Conservation (phyloP, 1,140 invertebrate genomes). For the Lasaia peninsularis region DNA sequence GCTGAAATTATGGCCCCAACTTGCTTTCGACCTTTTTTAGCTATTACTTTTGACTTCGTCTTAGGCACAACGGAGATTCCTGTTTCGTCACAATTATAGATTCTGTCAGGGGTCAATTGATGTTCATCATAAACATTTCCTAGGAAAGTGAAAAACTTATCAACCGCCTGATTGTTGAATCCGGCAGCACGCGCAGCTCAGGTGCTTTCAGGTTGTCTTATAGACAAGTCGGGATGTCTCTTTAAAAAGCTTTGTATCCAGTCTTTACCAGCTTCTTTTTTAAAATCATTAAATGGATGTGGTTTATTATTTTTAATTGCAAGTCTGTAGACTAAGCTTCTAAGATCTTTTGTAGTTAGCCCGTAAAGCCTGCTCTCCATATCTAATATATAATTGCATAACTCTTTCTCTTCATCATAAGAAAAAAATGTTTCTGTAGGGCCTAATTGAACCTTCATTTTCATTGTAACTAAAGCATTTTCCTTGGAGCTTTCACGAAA, state of each 20-base stretch:
- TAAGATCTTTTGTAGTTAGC: slow-evolving; percentile 27
- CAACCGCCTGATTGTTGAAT: slow-evolving; percentile 34
- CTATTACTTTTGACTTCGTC: slow-evolving; percentile 45
- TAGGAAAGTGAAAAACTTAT: slow-evolving; percentile 31
- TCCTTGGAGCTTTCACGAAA: slow-evolving; percentile 1
- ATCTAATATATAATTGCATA: slow-evolving; percentile 29
- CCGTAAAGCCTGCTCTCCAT: slow-evolving; percentile 39
- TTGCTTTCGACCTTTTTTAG: slow-evolving; percentile 48
- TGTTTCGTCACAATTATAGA: slow-evolving; percentile 62
- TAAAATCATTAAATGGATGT: slow-evolving; percentile 6
- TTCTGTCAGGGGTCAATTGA: slow-evolving; percentile 34
- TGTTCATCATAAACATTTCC: slow-evolving; percentile 32
- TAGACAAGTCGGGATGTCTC: slow-evolving; percentile 38
- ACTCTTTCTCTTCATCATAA: slow-evolving; percentile 30
- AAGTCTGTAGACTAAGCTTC: slow-evolving; percentile 22
- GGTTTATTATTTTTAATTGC: slow-evolving; percentile 22
- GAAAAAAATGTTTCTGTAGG: slow-evolving; percentile 24
- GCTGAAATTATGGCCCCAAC: slow-evolving; percentile 44
- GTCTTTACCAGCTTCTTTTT: slow-evolving; percentile 33
- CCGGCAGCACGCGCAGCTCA: slow-evolving; percentile 30
- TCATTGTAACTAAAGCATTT: background rate
- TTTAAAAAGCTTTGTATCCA: slow-evolving; percentile 44
- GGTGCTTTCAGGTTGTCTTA: slow-evolving; percentile 39
- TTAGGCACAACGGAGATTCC: slow-evolving; percentile 62
- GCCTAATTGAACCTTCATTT: slow-evolving; percentile 21